Percentiles rank a stretch among this genome's conserved stretches.
phyloP scores from a whole-genome alignment of 1,140 invertebrate species.

The Daktulosphaira vitifoliae region DNA sequence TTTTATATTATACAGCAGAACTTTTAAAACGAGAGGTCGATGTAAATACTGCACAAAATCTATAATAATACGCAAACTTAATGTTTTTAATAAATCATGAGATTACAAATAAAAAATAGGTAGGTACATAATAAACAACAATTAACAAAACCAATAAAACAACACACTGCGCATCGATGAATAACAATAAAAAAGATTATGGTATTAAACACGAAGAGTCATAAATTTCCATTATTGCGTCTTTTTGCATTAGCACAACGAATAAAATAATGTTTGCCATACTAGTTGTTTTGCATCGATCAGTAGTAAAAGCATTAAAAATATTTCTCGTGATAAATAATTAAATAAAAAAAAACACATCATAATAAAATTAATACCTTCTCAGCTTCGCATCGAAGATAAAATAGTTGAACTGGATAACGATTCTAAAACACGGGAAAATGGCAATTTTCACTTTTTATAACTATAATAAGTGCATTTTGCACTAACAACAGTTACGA shows the following conservation, averaged over 20 bases:
- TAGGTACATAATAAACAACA: conserved; percentile 25
- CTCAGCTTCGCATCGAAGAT: too few species aligned
- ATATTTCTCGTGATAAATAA: background rate
- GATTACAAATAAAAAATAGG: conserved; percentile 2
- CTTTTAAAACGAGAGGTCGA: too few species aligned
- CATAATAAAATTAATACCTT: too few species aligned
- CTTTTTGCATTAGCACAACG: conserved; percentile 22
- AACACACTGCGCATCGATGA: conserved; percentile 27
- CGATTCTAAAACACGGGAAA: too few species aligned
- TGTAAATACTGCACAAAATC: too few species aligned
- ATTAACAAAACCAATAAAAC: conserved; percentile 26
- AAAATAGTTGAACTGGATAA: too few species aligned
- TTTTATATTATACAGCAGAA: too few species aligned
- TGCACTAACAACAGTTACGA: too few species aligned
- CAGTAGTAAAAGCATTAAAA: background rate
- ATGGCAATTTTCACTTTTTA: too few species aligned
- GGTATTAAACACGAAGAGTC: conserved; percentile 16
- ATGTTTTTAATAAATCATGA: background rate
- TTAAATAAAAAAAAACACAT: conserved; percentile 9
- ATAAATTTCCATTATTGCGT: conserved; percentile 29
- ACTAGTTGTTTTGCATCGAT: too few species aligned
- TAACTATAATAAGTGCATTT: too few species aligned
- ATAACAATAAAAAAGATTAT: conserved; percentile 31
- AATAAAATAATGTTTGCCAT: conserved; percentile 24
- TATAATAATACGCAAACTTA: too few species aligned